Percentiles rank a stretch among this genome's conserved stretches.
phyloP scores from a whole-genome alignment of 2,888 invertebrate genomes.

The Perithous albicinctus region DNA sequence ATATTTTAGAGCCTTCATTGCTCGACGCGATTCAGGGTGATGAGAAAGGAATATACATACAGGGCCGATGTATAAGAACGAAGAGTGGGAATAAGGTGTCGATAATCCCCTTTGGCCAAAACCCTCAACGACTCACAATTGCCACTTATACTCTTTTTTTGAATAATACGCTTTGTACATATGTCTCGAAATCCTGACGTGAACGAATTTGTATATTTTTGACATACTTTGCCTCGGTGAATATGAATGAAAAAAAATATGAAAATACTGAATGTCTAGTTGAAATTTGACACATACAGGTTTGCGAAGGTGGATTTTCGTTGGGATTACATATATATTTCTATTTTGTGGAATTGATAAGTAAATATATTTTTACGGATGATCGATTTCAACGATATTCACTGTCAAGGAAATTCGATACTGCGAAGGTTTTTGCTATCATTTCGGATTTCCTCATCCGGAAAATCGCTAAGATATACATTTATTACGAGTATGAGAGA shows the following conservation, averaged over 20 bases:
- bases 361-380: constrained; percentile 44
- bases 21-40: constrained; percentile 30
- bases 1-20: constrained; percentile 33
- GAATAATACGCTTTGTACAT: constrained; percentile 30
- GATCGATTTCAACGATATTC: constrained; percentile 28
- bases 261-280: constrained; percentile 51
- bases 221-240: constrained; percentile 3
- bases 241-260: constrained; percentile 21
- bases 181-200: background rate
- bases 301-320: constrained; percentile 61
- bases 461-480: constrained; percentile 10
- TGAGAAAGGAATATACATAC: constrained; percentile 40
- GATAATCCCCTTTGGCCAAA: constrained; percentile 62
- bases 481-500: background rate
- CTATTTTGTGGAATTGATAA: background rate
- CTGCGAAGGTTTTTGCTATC: background rate
- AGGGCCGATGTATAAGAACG: constrained; percentile 16
- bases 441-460: constrained; percentile 20
- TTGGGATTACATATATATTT: constrained; percentile 36
- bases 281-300: constrained; percentile 48
- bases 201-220: background rate
- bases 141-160: constrained; percentile 49
- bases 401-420: constrained; percentile 48
- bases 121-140: constrained; percentile 50
- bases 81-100: constrained; percentile 55